phyloP scores from a whole-genome alignment of 2,797 vertebrate genomes.

The Tapirus indicus region DNA sequence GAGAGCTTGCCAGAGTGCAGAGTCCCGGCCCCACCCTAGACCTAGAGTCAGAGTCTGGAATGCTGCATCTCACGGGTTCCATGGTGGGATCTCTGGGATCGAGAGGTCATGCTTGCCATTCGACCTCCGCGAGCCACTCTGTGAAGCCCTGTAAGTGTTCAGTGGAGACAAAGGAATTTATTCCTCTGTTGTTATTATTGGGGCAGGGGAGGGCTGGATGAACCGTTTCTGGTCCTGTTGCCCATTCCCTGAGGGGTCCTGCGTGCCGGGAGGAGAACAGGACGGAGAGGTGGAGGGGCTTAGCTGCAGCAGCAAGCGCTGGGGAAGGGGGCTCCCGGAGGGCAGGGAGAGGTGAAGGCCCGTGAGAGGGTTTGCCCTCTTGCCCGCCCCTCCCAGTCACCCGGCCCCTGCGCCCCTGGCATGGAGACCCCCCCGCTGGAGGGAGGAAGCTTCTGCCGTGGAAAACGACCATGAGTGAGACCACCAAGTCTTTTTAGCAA shows the following conservation, averaged over 20 bases:
- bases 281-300: background rate
- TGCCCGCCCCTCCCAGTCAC: accelerated
- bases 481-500: background rate
- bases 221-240: background rate
- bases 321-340: background rate
- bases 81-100: too few relatives aligned
- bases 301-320: background rate
- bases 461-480: background rate
- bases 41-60: background rate
- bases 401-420: background rate
- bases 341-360: accelerated
- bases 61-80: background rate
- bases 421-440: background rate
- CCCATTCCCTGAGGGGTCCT: background rate
- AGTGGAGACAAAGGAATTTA: background rate
- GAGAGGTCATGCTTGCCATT: background rate
- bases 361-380: background rate
- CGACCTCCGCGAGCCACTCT: background rate
- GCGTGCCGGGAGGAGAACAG: background rate
- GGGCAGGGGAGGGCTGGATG: background rate
- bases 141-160: background rate
- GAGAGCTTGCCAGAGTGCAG: background rate
- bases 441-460: background rate
- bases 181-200: background rate
- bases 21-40: background rate